These are phyloP conservation scores for Regulus satrapa DNA, from an alignment of 2,113 vertebrate species.

Conservation along the genomic window DNA sequence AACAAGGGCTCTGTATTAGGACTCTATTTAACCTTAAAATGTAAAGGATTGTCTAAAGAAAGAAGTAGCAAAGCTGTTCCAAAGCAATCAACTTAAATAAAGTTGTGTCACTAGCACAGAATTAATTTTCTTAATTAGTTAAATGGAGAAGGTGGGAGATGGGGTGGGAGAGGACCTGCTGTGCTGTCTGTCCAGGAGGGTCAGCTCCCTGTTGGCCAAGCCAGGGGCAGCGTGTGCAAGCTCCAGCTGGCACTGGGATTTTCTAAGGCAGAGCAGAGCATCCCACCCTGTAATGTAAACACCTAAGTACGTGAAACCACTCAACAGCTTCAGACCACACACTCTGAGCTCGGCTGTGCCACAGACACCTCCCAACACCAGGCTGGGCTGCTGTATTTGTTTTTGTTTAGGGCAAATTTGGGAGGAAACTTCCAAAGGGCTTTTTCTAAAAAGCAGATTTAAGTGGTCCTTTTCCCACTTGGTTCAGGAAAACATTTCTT, in stretches of 20 bases:
- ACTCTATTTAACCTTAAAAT: background rate
- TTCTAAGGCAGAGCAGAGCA: background rate
- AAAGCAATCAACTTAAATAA: background rate
- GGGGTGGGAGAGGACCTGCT: background rate
- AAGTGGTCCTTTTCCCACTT: background rate
- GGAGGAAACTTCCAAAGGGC: background rate
- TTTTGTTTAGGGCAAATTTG: background rate
- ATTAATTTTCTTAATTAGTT: background rate
- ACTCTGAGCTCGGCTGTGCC: fast-evolving
- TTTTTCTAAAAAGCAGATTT: background rate
- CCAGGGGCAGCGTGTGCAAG: fast-evolving
- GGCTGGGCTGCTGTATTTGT: background rate
- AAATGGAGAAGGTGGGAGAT: background rate
- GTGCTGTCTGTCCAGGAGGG: background rate
- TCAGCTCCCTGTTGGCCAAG: background rate
- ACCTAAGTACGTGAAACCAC: background rate
- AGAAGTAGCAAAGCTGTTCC: background rate
- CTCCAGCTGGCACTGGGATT: fast-evolving
- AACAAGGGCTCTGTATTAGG: background rate
- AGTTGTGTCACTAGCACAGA: background rate
- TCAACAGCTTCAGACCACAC: background rate
- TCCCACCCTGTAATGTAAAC: background rate
- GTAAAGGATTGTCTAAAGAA: background rate
- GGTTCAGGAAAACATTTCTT: background rate
- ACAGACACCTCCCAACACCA: background rate